phyloP scores from a whole-genome alignment of 2,888 invertebrate species.

The Peribatodes rhomboidaria region DNA sequence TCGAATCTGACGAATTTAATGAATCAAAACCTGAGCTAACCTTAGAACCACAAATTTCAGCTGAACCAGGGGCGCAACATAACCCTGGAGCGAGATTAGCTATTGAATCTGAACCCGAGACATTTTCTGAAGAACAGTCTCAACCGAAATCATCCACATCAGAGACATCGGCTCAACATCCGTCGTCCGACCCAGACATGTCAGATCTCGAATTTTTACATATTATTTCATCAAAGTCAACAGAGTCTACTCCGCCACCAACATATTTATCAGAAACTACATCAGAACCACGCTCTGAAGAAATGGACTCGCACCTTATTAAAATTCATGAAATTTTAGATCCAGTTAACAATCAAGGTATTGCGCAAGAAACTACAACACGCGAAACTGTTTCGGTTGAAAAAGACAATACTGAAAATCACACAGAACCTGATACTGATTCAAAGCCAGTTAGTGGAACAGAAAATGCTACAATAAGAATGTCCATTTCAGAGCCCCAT shows the following conservation, averaged over 20 bases:
- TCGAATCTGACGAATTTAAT: constrained; percentile 56
- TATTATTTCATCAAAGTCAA: constrained; percentile 20
- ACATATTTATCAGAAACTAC: constrained; percentile 37
- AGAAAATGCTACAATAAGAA: constrained; percentile 58
- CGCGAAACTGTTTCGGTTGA: constrained; percentile 35
- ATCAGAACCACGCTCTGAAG: constrained; percentile 35
- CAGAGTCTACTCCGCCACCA: constrained; percentile 25
- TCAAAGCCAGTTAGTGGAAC: constrained; percentile 45
- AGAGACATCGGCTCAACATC: constrained; percentile 29
- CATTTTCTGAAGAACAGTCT: not conserved
- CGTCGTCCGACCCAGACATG: not conserved
- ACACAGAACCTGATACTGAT: constrained; percentile 44
- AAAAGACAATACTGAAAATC: constrained; percentile 24
- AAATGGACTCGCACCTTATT: constrained; percentile 43
- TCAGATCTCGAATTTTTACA: constrained; percentile 21
- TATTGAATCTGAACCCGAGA: not conserved
- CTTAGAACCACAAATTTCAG: not conserved
- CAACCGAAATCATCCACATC: not conserved
- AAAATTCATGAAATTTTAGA: constrained; percentile 16
- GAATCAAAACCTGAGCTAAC: not conserved
- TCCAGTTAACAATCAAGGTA: constrained; percentile 15
- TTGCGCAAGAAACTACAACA: constrained; percentile 20
- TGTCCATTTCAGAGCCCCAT: constrained; percentile 62
- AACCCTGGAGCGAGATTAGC: not conserved
- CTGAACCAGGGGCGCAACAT: not conserved